Conservation (phyloP, 2,888 invertebrate species). For the Thecophora atra region DNA sequence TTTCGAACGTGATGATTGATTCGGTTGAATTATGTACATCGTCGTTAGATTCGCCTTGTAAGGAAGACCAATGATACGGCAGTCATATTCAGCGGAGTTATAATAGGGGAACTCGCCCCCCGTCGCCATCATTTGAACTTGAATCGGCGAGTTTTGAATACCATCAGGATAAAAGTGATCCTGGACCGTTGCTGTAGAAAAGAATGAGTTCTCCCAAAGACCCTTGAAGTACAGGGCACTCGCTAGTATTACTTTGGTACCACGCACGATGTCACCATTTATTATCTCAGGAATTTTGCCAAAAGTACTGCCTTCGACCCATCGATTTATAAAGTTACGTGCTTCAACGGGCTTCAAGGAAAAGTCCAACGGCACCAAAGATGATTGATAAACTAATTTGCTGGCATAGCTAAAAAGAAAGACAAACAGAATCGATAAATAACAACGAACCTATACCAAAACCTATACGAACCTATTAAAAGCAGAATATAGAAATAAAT, state of each 20-base stretch:
- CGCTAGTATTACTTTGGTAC: slow-evolving; percentile 71
- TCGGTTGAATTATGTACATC: slow-evolving; percentile 75
- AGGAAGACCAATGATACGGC: slow-evolving; percentile 73
- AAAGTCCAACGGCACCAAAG: slow-evolving; percentile 70
- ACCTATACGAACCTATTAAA: neutral
- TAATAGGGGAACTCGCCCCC: slow-evolving; percentile 71
- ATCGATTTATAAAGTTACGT: slow-evolving; percentile 68
- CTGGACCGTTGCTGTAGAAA: slow-evolving; percentile 65
- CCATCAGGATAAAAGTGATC: slow-evolving; percentile 69
- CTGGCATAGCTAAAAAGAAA: slow-evolving; percentile 59
- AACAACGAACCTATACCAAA: too few species aligned
- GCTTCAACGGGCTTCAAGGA: slow-evolving; percentile 59
- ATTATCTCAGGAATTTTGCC: slow-evolving; percentile 72
- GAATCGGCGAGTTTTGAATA: slow-evolving; percentile 55
- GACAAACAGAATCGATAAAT: too few species aligned
- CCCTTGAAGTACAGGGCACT: slow-evolving; percentile 74
- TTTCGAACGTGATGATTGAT: slow-evolving; percentile 65
- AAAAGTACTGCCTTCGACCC: slow-evolving; percentile 70
- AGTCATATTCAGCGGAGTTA: slow-evolving; percentile 62
- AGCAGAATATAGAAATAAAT: too few species aligned
- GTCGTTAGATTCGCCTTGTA: slow-evolving; percentile 72
- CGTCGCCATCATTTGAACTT: slow-evolving; percentile 73
- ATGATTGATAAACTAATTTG: slow-evolving; percentile 68
- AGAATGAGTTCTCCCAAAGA: slow-evolving; percentile 73
- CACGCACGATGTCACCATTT: slow-evolving; percentile 64